phyloP scores from a whole-genome alignment of 2,888 invertebrate genomes.

The Sinelater perroti region DNA sequence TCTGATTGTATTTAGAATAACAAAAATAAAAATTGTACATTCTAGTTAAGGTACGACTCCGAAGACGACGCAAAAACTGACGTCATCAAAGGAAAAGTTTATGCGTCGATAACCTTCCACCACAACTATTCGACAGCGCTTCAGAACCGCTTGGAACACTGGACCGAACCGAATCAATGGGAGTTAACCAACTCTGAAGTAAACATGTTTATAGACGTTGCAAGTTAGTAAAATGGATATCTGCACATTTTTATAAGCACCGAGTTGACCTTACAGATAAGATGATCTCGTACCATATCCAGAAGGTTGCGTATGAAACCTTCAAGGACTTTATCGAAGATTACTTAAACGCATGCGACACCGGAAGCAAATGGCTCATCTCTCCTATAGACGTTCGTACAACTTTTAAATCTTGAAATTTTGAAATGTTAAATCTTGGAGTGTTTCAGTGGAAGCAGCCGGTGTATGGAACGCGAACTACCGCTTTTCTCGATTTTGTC shows the following conservation, averaged over 20 bases:
- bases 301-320: conserved; percentile 75
- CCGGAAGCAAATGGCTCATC: conserved; percentile 69
- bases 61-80: conserved; percentile 71
- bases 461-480: conserved; percentile 76
- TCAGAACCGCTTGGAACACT: conserved; percentile 58
- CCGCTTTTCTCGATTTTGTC: conserved; percentile 93
- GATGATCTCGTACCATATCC: conserved; percentile 84
- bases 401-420: conserved; percentile 41
- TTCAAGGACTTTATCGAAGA: conserved; percentile 76
- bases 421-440: conserved; percentile 31
- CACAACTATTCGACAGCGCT: conserved; percentile 79
- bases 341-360: conserved; percentile 69
- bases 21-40: too few relatives aligned
- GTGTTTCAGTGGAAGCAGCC: conserved; percentile 73
- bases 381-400: conserved; percentile 70
- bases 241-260: background rate
- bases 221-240: conserved; percentile 69
- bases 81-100: conserved; percentile 75
- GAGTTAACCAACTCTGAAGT: conserved; percentile 73
- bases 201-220: conserved; percentile 80
- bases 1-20: too few relatives aligned
- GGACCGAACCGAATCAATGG: conserved; percentile 45
- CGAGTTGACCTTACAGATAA: conserved; percentile 72
- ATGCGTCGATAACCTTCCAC: conserved; percentile 79
- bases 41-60: too few relatives aligned